Conservation (phyloP, 2,888 invertebrate species). For the Eueremaeus valkanovi region DNA sequence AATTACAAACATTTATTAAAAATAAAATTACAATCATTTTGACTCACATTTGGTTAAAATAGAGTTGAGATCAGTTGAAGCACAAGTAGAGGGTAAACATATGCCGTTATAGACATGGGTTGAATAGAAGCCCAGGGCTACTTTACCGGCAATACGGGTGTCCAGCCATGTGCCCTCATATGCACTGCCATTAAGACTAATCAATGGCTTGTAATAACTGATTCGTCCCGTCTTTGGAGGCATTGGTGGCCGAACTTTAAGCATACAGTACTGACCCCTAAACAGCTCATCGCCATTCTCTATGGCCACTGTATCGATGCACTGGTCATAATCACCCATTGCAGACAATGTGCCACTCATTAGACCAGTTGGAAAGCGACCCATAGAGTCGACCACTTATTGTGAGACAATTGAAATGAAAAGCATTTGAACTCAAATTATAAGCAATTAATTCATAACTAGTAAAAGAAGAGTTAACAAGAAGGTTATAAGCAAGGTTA, state of each 20-base stretch:
- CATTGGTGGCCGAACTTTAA: conserved; percentile 10
- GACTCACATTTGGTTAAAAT: conserved; percentile 31
- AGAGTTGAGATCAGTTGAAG: not conserved
- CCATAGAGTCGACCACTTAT: conserved; percentile 40
- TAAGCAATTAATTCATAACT: too few species aligned
- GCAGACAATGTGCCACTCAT: conserved; percentile 34
- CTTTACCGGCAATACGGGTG: not conserved
- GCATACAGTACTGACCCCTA: conserved; percentile 37
- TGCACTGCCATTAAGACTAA: conserved; percentile 14
- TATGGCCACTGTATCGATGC: conserved; percentile 18
- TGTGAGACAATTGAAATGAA: too few species aligned
- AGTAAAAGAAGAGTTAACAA: too few species aligned
- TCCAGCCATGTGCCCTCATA: conserved; percentile 13
- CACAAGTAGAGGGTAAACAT: conserved; percentile 38
- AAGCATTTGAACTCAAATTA: too few species aligned
- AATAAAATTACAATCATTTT: too few species aligned
- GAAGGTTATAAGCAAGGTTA: too few species aligned
- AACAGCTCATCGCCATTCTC: not conserved
- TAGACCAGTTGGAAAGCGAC: conserved; percentile 36
- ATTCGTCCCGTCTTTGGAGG: not conserved
- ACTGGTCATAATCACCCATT: conserved; percentile 40
- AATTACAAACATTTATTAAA: not conserved
- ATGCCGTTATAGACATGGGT: conserved; percentile 34
- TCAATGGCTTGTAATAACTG: not conserved
- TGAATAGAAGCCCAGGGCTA: conserved; percentile 2